Percentiles rank a stretch among this genome's conserved stretches.
These are phyloP conservation scores for Xyrichtys novacula DNA, from an alignment of 2,797 vertebrate species.

Conservation along the genomic window DNA sequence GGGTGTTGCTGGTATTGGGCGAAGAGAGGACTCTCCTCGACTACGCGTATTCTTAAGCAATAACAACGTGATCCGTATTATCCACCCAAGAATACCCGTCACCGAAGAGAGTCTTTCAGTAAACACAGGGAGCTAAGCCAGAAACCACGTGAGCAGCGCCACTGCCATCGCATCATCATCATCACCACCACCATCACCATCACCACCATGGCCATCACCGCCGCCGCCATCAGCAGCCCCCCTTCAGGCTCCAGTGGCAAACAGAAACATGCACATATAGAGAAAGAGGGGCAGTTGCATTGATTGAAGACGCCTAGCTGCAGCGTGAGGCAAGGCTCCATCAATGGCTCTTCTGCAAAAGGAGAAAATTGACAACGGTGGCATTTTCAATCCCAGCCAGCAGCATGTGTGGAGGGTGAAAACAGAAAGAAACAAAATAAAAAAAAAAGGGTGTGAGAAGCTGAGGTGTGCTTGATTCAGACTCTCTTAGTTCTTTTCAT, in stretches of 20 bases:
- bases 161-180: constrained; percentile 68
- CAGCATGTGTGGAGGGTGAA: constrained; percentile 44
- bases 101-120: constrained; percentile 97
- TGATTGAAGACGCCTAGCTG: constrained; percentile 85
- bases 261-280: constrained; percentile 79
- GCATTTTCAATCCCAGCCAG: constrained; percentile 81
- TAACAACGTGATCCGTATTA: constrained; percentile 99
- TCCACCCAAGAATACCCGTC: constrained; percentile 99
- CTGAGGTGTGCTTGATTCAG: constrained; percentile 37
- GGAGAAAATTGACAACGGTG: constrained; percentile 84
- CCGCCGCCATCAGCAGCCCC: constrained; percentile 57
- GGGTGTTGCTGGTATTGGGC: constrained; percentile 67
- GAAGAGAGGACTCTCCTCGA: constrained; percentile 98
- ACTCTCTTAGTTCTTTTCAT: constrained; percentile 9
- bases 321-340: constrained; percentile 82
- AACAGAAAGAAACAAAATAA: constrained; percentile 30
- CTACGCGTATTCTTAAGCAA: constrained; percentile 99
- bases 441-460: constrained; percentile 33
- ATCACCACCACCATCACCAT: constrained; percentile 58
- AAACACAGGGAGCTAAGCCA: constrained; percentile 75
- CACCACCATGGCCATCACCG: constrained; percentile 49
- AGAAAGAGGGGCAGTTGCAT: constrained; percentile 72
- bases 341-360: constrained; percentile 88
- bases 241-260: constrained; percentile 77
- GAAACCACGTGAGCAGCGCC: constrained; percentile 63